Evolutionary conservation across 2,113 vertebrate species (phyloP), one percentile per base, ranked within the genome.

Genomic region (Budorcas taxicolor): DNA sequence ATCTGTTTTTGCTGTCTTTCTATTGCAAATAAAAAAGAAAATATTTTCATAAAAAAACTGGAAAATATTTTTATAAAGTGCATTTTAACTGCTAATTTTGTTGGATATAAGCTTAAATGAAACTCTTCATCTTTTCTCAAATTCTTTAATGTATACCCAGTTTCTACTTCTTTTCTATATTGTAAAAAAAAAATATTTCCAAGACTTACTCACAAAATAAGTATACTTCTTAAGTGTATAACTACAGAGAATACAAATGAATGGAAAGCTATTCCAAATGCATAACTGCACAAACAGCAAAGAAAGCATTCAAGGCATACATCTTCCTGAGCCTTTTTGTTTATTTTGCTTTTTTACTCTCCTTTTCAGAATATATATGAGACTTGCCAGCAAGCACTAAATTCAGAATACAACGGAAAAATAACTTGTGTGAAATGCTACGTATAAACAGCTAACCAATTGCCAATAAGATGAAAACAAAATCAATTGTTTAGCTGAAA

Each of bases 1-100:
- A 91, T 55, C 78, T 95, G 82, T 82, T 90, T 98, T 87, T 64
- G 47, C 92, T 89, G 53, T 92, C 67, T 96, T 94, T 78, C 78
- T 88, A 15, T 93, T 93, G 85, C 57, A 94, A 94, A 87, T 78
- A 33, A 78, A 76, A 95, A 94, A 90, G n/a, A 89, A 96, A 92
- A 90, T 76, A 3, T 90, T 92, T 92, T 64, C 15, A 81, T 67
- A 45, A 95, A 90, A 90, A 31, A 47, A 25, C 27, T 78, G 16
- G 47, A 78, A 97, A 96, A 94, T 91, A 80, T 84, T 82, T 96
- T 84, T 82, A 91, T 62, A 85, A 91, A 91, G 27, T 19, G 57
- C 52, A 86, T 80, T 67, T 83, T 36, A 88, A 87, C 21, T 76
- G 45, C 19, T 78, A 76, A 50, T 67, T 97, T 85, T 47, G 43